Percentiles rank a stretch among this genome's conserved stretches.
These are phyloP conservation scores for Drosophila kurseongensis DNA, from an alignment of 1,140 invertebrate species.

Conservation along the genomic window DNA sequence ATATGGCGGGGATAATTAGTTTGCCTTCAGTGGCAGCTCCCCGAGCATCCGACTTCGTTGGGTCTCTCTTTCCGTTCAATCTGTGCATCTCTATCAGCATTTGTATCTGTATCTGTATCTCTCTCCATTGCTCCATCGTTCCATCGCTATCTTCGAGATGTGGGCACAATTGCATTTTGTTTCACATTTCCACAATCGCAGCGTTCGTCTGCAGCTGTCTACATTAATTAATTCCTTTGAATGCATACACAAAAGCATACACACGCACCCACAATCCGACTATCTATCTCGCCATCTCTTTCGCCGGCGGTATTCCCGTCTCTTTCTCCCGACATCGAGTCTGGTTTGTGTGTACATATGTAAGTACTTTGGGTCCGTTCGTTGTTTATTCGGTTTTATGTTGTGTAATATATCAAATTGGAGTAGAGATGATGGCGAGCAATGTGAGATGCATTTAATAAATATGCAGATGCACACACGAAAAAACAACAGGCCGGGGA, in stretches of 20 bases:
- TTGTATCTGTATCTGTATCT: neutral
- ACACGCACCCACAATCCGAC: slow-evolving; percentile 30
- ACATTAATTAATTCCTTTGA: slow-evolving; percentile 75
- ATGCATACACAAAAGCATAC: slow-evolving; percentile 39
- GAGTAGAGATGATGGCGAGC: slow-evolving; percentile 39
- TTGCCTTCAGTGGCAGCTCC: slow-evolving; percentile 41
- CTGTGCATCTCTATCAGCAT: slow-evolving; percentile 4
- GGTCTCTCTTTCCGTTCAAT: slow-evolving; percentile 4
- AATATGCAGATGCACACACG: slow-evolving; percentile 50
- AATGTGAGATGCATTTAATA: slow-evolving; percentile 57
- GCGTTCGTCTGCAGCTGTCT: slow-evolving; percentile 56
- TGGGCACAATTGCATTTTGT: slow-evolving; percentile 54
- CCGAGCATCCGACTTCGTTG: slow-evolving; percentile 15
- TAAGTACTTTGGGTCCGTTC: slow-evolving; percentile 31
- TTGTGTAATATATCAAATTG: slow-evolving; percentile 63
- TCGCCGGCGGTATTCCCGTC: neutral
- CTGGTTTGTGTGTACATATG: slow-evolving; percentile 35
- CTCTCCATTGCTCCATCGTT: slow-evolving; percentile 18
- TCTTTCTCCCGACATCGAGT: slow-evolving; percentile 7
- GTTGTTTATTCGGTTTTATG: slow-evolving; percentile 48
- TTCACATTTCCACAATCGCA: slow-evolving; percentile 53
- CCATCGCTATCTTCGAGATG: slow-evolving; percentile 32
- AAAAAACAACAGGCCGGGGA: slow-evolving; percentile 17
- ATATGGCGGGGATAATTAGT: slow-evolving; percentile 50
- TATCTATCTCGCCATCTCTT: slow-evolving; percentile 16